Evolutionary conservation across 2,888 invertebrate species (phyloP), one percentile per base, ranked within the genome.

Genomic region (Dorcus hopei): DNA sequence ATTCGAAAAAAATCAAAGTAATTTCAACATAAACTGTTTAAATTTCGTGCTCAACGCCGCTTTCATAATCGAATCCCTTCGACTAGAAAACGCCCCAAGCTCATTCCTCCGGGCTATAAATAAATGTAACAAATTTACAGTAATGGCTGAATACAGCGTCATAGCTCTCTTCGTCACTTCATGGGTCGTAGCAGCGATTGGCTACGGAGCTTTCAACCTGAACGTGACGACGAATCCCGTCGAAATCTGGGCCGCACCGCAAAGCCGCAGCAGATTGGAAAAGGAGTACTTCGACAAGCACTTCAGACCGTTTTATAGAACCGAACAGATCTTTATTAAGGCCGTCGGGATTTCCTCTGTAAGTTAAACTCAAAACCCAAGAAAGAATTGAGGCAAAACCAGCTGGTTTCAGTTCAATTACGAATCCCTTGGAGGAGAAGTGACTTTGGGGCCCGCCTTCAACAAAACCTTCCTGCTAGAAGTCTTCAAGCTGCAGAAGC

Each of bases 201-300:
- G 85, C 3, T 85, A 83, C 64, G 96, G 96, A n/a, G 80, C 88
- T 8, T 57, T 80, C 0, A 80, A 80, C 55, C 77, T 95, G 63
- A 77, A 85, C 60, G 82, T 97, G 1, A 95, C 93, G 0, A 88
- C 94, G 0, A 88, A 95, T 75, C 97, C 97, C 0, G 87, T 96
- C 1, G 91, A 97, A 74, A 83, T 98, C 45, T 98, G 98, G 98
- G 93, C 97, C 0, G 83, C 94, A 0, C 89, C 92, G 1, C 78
- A 81, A 26, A 95, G 95, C 68, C 82, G 85, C 59, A 90, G 95
- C 39, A 84, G 97, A 58, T 73, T 84, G 42, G 93, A 98, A 72
- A 90, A 95, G 73, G 85, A 92, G 61, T 95, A 89, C 74, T 97
- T 90, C 71, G 96, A 97, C 75, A 78, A 83, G 9, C 86, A 89